phyloP scores from a whole-genome alignment of 2,797 vertebrate genomes.

The Apogon talboti region DNA sequence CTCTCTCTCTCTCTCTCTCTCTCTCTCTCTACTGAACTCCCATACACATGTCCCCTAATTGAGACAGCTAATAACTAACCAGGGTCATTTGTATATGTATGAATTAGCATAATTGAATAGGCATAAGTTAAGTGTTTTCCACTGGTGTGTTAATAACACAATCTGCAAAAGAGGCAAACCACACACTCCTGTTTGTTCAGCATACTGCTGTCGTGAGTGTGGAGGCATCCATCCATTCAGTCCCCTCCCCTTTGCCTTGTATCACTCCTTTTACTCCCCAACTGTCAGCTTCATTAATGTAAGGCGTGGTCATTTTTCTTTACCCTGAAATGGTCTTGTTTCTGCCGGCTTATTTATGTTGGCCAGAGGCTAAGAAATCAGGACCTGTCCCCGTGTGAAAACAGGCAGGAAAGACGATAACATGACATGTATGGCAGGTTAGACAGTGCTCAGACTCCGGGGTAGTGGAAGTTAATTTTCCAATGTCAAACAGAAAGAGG shows the following conservation, averaged over 20 bases:
- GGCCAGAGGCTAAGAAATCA: conserved; percentile 32
- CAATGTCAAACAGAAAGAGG: conserved; percentile 14
- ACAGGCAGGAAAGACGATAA: not conserved
- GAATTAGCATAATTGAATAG: conserved; percentile 81
- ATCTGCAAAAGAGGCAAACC: conserved; percentile 29
- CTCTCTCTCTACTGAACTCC: conserved; percentile 30
- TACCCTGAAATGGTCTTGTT: conserved; percentile 26
- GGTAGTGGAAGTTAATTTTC: conserved; percentile 36
- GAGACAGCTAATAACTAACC: conserved; percentile 64
- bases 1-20: conserved; percentile 16
- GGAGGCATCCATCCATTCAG: conserved; percentile 28
- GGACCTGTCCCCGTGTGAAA: conserved; percentile 41
- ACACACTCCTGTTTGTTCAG: conserved; percentile 28
- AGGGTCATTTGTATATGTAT: conserved; percentile 75
- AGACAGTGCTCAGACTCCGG: not conserved
- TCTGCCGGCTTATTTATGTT: conserved; percentile 27
- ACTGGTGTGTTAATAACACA: conserved; percentile 70
- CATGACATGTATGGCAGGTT: conserved; percentile 14
- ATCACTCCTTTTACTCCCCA: not conserved
- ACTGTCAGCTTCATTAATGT: not conserved
- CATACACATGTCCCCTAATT: conserved; percentile 69
- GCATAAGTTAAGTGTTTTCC: conserved; percentile 72
- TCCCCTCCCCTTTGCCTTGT: conserved; percentile 1
- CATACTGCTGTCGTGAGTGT: conserved; percentile 14
- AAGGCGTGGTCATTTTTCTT: conserved; percentile 39